Evolutionary conservation across 2,888 invertebrate genomes (phyloP).

Genomic region (Nebria brevicollis): DNA sequence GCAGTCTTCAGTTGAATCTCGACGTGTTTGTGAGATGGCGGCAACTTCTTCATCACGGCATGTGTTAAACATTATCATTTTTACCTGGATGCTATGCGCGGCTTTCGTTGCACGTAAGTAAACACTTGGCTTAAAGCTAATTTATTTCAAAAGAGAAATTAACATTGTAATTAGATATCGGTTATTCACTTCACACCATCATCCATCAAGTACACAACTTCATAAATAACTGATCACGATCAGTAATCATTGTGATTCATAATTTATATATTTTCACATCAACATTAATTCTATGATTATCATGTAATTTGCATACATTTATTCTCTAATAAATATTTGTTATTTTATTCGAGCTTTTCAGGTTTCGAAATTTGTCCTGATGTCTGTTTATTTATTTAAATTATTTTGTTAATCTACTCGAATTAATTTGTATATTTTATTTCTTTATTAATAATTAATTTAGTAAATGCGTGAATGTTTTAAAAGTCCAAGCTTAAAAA

Average conservation of each 20-base stretch:
- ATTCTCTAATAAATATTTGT: not conserved
- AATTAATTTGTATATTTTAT: too few species aligned
- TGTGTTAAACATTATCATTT: conserved; percentile 30
- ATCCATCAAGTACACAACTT: not conserved
- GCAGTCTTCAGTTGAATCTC: conserved; percentile 37
- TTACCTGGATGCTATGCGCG: conserved; percentile 30
- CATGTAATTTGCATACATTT: not conserved
- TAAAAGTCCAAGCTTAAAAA: too few species aligned
- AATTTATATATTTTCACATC: not conserved
- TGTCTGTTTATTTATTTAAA: too few species aligned
- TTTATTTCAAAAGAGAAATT: conserved; percentile 31
- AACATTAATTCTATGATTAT: not conserved
- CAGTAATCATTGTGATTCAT: not conserved
- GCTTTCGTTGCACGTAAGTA: conserved; percentile 40
- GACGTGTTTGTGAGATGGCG: conserved; percentile 40
- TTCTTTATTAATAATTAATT: too few species aligned
- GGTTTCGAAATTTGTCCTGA: too few species aligned
- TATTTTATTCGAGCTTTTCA: not conserved
- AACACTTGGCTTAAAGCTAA: conserved; percentile 13
- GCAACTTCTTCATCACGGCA: conserved; percentile 26
- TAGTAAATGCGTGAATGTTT: too few species aligned
- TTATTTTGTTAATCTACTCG: too few species aligned
- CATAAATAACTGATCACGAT: not conserved
- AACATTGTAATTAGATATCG: conserved; percentile 4
- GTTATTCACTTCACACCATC: not conserved